These are phyloP conservation scores for Protomyctophum bolini DNA, from an alignment of 2,113 vertebrate genomes.

Conservation along the genomic window DNA sequence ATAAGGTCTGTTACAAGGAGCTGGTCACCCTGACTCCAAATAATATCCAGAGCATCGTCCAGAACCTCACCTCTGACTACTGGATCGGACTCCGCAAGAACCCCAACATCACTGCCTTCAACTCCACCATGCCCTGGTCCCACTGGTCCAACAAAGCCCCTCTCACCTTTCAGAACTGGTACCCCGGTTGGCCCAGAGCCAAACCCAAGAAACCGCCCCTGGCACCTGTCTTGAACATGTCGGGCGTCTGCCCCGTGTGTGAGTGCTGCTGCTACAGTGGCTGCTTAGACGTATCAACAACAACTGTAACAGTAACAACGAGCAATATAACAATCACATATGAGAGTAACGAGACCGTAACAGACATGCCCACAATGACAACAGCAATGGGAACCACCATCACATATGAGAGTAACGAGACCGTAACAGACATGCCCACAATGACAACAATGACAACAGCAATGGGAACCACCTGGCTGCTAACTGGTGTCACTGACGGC, in stretches of 20 bases:
- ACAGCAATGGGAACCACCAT: background rate
- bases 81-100: constrained; percentile 75
- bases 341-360: background rate
- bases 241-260: background rate
- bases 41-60: constrained; percentile 35
- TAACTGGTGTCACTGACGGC: background rate
- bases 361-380: background rate
- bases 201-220: constrained; percentile 16
- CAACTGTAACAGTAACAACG: background rate
- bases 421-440: background rate
- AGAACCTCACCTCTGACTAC: constrained; percentile 26
- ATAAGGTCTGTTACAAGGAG: constrained; percentile 68
- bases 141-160: constrained; percentile 70
- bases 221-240: background rate
- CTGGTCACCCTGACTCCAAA: constrained; percentile 61
- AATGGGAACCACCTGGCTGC: no score
- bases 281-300: background rate
- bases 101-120: background rate
- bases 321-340: background rate
- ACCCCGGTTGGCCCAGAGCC: constrained; percentile 64
- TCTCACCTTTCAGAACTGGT: constrained; percentile 79
- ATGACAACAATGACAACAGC: background rate
- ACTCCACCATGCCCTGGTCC: constrained; percentile 52
- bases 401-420: background rate
- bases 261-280: constrained; percentile 1